Evolutionary conservation across 2,797 vertebrate genomes (phyloP).

Genomic region (Labeo calbasu): DNA sequence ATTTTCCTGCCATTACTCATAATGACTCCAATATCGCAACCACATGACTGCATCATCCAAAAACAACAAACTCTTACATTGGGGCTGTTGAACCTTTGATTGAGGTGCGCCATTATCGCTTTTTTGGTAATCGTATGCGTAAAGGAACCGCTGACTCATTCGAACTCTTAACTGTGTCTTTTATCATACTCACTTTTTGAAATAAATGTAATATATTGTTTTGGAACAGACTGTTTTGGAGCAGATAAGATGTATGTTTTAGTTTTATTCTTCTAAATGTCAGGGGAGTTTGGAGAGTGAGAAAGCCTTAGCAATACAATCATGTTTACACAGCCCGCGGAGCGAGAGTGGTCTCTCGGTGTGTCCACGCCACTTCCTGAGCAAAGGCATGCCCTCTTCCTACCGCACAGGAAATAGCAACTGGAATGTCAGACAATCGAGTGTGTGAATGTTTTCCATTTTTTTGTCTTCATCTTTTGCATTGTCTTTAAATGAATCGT

Average conservation of each 20-base stretch:
- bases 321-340: constrained; percentile 73
- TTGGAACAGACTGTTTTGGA: constrained; percentile 59
- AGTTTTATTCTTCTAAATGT: constrained; percentile 58
- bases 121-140: background rate
- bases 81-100: background rate
- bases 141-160: background rate
- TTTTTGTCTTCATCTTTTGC: constrained; percentile 55
- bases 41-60: background rate
- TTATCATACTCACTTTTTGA: constrained; percentile 37
- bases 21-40: background rate
- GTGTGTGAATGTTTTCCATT: constrained; percentile 65
- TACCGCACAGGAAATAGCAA: constrained; percentile 71
- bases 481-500: constrained; percentile 53
- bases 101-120: background rate
- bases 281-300: constrained; percentile 12
- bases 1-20: constrained; percentile 4
- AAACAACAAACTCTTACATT: constrained; percentile 15
- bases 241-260: constrained; percentile 64
- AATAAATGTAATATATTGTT: constrained; percentile 65
- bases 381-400: constrained; percentile 68
- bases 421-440: constrained; percentile 70
- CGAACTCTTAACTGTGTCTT: constrained; percentile 3
- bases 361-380: constrained; percentile 68
- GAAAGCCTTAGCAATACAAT: constrained; percentile 69
- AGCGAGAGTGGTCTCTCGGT: constrained; percentile 57